Conservation (phyloP, 2,113 vertebrate genomes). For the Crotophaga sulcirostris region DNA sequence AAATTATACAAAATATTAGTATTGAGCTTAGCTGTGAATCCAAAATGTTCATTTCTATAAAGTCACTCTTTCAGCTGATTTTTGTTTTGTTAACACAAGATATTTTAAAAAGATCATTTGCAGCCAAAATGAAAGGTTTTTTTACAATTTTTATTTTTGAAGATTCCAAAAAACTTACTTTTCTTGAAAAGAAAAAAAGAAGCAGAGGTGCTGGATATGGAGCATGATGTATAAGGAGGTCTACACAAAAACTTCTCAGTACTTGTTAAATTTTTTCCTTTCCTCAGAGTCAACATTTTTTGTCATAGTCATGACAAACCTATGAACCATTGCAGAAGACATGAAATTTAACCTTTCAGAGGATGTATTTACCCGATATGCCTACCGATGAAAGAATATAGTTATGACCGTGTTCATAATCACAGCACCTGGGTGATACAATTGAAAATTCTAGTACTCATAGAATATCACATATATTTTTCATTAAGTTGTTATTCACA, state of each 20-base stretch:
- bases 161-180: not conserved
- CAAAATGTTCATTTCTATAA: not conserved
- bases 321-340: not conserved
- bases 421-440: not conserved
- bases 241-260: not conserved
- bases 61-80: not conserved
- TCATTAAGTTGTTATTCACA: not conserved
- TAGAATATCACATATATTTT: not conserved
- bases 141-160: not conserved
- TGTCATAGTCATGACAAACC: not conserved
- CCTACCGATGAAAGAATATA: not conserved
- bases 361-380: not conserved
- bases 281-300: not conserved
- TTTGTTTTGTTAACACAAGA: not conserved
- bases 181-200: not conserved
- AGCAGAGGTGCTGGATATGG: not conserved
- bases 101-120: not conserved
- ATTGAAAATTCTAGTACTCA: not conserved
- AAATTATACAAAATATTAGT: not conserved
- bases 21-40: not conserved
- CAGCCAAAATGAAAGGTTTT: not conserved
- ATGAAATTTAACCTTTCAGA: not conserved
- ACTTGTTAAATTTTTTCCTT: not conserved
- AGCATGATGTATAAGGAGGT: not conserved
- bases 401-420: not conserved